Evolutionary conservation across 2,113 vertebrate species (phyloP), one percentile per base, ranked within the genome.

Genomic region (Leiothrix lutea): DNA sequence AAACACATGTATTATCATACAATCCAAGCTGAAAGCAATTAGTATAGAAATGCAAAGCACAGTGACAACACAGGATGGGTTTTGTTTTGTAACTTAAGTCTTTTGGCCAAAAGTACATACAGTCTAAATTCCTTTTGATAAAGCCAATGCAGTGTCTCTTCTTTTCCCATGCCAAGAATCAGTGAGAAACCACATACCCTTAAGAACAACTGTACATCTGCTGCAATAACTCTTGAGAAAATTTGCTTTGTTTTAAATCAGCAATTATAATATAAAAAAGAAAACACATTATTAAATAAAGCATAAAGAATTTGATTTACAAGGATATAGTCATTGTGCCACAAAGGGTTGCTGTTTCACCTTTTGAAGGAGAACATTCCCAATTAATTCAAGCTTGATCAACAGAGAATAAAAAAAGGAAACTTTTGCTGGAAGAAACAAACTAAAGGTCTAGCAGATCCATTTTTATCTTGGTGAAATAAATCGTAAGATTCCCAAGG

Each of bases 141-240:
- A 94, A 97, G 93, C 36, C 72, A 91, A 87, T 4, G 6, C 12
- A 72, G 73, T 92, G 86, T 64, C 82, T 88, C 54, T 48, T 78
- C 84, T 67, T 60, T 86, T 60, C 36, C 14, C 53, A 47, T 92
- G 86, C 92, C 91, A 96, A 96, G 61, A 96, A 81, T 73, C 94
- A 93, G 85, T 28, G 64, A 97, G 85, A 97, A 97, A 96, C 50
- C 69, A 93, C 56, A 78, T 36, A 94, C 78, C 83, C 74, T 75
- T 65, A 92, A 67, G 78, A 90, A 94, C 77, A 97, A 97, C 36
- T 14, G 60, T 64, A 95, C 62, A 85, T 88, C 75, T 95, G 88
- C 64, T 92, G 93, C 91, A 94, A 48, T 44, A 95, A 86, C 44
- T 73, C 45, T 18, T 65, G 87, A 88, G 83, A 92, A 91, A 89